phyloP scores from a whole-genome alignment of 2,888 invertebrate genomes.

The Agonopterix alstromeriana region DNA sequence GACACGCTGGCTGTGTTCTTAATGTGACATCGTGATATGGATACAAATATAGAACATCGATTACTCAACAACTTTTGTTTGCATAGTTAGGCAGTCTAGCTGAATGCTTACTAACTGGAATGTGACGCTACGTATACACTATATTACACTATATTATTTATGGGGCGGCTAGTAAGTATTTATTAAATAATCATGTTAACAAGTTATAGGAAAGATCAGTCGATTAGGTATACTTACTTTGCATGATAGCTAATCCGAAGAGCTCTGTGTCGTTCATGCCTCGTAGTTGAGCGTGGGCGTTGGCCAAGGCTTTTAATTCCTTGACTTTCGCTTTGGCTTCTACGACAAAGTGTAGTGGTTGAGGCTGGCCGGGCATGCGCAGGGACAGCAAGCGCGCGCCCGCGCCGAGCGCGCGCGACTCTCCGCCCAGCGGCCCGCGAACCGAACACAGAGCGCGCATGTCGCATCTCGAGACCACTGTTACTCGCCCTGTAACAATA shows the following conservation, averaged over 20 bases:
- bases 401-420: slow-evolving; percentile 80
- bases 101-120: slow-evolving; percentile 25
- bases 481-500: slow-evolving; percentile 61
- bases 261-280: slow-evolving; percentile 91
- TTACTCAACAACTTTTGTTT: slow-evolving; percentile 40
- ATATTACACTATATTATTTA: too few species aligned
- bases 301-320: slow-evolving; percentile 88
- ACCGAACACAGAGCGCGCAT: slow-evolving; percentile 88
- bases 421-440: slow-evolving; percentile 89
- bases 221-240: slow-evolving; percentile 76
- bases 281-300: slow-evolving; percentile 86
- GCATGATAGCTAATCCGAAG: slow-evolving; percentile 89
- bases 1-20: slow-evolving; percentile 5
- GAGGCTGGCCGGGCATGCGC: slow-evolving; percentile 76
- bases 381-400: slow-evolving; percentile 81
- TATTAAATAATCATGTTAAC: too few species aligned
- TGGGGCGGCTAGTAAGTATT: too few species aligned
- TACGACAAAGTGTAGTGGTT: slow-evolving; percentile 72
- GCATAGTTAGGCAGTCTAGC: slow-evolving; percentile 28
- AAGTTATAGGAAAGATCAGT: too few species aligned
- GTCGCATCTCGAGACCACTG: slow-evolving; percentile 77
- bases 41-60: slow-evolving; percentile 36
- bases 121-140: slow-evolving; percentile 3
- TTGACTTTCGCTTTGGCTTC: slow-evolving; percentile 91
- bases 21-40: slow-evolving; percentile 26